Base-by-base conservation (phyloP, 1,140 invertebrate species). In the Phortica variegata region DNA sequence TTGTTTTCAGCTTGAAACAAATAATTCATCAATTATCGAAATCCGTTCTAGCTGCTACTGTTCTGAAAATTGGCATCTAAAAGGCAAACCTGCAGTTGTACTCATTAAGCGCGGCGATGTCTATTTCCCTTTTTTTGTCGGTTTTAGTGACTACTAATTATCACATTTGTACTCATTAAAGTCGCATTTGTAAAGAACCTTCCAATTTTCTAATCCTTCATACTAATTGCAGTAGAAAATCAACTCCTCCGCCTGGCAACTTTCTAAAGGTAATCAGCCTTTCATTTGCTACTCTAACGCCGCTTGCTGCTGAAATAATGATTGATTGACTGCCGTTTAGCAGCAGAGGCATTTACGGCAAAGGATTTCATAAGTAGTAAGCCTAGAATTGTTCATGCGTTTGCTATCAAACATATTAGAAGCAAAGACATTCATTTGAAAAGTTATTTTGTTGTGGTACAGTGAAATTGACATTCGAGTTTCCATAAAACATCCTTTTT, bases 161-260 rank as follows among this genome's bases (percentile, higher is more conserved):
- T 66, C 63, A 68, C 63, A 68, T 66, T 66, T 66, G 63, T 68
- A 66, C 63, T 66, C 63, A 66, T 66, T 66, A 66, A 66, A 68
- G 66, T 63, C 60, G 60, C 63, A 66, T 66, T 66, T 66, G 60
- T 53, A 48, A 52, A 62, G 52, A 52, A 31, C 51, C 47, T 52
- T 49, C 33, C 48, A 31, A 26, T 19, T 21, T 47, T 45, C 34
- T 46, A 52, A 52, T 48, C 49, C 47, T 37, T 45, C 46, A 29
- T 32, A 17, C 31, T 56, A 56, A 56, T 56, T 56, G 48, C 47
- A 52, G 49, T 45, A 44, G 41, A 52, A 40, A 41, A 39, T 20
- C 33, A 16, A 37, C 23, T 10, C 5, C 5, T 26, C 5, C 23
- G 10, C 23, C 23, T 26, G 23, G 10, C 10, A 26, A 48, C 55